Conservation (phyloP, 2,797 vertebrate species). For the Catostomus latipinnis region DNA sequence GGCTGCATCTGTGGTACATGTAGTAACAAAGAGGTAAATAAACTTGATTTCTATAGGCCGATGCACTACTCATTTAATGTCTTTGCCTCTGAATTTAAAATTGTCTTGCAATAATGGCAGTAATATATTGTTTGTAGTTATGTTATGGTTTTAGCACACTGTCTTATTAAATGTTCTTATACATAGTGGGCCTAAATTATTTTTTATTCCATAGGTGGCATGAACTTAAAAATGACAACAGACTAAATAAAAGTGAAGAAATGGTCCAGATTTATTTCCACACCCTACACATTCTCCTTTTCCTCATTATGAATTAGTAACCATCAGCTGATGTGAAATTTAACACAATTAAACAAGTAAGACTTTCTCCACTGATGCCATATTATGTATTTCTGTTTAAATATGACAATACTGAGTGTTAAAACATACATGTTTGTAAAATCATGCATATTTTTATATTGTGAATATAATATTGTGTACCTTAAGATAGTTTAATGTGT, state of each 20-base stretch:
- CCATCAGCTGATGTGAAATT: background rate
- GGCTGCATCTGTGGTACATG: slow-evolving; percentile 80
- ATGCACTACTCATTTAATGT: background rate
- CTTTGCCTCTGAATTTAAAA: background rate
- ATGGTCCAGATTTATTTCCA: background rate
- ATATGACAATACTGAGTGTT: too few relatives aligned
- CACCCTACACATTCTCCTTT: background rate
- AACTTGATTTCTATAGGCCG: background rate
- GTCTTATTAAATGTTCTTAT: background rate
- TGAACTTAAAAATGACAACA: background rate
- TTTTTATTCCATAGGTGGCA: background rate
- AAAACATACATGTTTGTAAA: too few relatives aligned
- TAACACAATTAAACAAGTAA: background rate
- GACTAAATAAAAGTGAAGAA: background rate
- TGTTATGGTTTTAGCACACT: background rate
- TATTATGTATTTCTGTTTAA: too few relatives aligned
- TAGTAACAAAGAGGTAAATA: slow-evolving; percentile 61
- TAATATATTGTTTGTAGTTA: background rate
- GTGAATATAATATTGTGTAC: background rate
- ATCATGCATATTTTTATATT: background rate
- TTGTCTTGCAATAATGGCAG: too few relatives aligned
- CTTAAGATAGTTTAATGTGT: background rate
- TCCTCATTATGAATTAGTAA: background rate
- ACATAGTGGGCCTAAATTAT: background rate
- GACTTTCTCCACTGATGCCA: background rate